Percentiles rank a stretch among this genome's conserved stretches.
Evolutionary conservation across 2,888 invertebrate genomes (phyloP).

Genomic region (Geophilus truncorum): DNA sequence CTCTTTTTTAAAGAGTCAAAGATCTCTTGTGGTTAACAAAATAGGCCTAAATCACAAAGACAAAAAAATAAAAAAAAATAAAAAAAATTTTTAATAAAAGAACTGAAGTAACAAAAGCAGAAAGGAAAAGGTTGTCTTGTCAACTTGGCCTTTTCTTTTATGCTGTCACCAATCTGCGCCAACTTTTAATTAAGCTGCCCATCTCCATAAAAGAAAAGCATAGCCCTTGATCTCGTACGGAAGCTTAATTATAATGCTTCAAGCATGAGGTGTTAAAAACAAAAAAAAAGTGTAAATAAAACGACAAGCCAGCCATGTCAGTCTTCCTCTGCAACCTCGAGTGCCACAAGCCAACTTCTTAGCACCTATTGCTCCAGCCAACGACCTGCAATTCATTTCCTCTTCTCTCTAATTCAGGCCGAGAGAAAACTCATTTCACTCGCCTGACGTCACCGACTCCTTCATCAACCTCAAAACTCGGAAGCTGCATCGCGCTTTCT

Average conservation of each 20-base stretch:
- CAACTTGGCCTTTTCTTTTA: slow-evolving; percentile 7
- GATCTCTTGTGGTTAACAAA: not conserved
- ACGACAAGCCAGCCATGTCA: slow-evolving; percentile 10
- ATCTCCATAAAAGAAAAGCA: slow-evolving; percentile 24
- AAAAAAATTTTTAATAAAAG: slow-evolving; percentile 7
- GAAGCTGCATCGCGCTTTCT: not conserved
- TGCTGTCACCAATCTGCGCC: slow-evolving; percentile 21
- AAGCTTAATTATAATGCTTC: slow-evolving; percentile 27
- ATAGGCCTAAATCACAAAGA: too few relatives aligned
- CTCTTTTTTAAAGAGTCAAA: too few relatives aligned
- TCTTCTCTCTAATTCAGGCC: slow-evolving; percentile 21
- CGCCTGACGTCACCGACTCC: not conserved
- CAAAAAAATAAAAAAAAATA: not conserved
- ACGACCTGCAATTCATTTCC: slow-evolving; percentile 27
- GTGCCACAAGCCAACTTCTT: slow-evolving; percentile 25
- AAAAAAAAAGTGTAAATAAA: slow-evolving; percentile 21
- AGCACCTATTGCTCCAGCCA: slow-evolving; percentile 21
- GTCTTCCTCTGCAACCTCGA: slow-evolving; percentile 7
- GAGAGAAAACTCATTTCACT: slow-evolving; percentile 25
- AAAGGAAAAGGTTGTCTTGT: not conserved
- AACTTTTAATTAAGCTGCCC: slow-evolving; percentile 27
- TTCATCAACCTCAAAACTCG: slow-evolving; percentile 21
- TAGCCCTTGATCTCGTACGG: slow-evolving; percentile 8
- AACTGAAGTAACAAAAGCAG: not conserved
- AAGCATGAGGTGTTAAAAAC: slow-evolving; percentile 25